Evolutionary conservation across 1,140 invertebrate genomes (phyloP).

Genomic region (Apis cerana): DNA sequence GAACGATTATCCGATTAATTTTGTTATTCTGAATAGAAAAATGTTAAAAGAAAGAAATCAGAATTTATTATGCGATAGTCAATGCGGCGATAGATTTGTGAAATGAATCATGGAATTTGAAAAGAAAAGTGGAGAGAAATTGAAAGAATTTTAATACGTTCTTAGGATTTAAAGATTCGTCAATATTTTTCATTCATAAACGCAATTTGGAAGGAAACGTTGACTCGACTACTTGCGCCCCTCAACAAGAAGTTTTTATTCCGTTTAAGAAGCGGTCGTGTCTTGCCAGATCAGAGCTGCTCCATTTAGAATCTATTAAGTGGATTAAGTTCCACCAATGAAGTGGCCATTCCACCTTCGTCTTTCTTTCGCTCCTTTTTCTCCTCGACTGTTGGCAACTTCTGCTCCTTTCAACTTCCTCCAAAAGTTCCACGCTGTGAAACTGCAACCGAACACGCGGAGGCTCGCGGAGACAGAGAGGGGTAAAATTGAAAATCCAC

Average conservation of each 20-base stretch:
- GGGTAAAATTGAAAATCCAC: slow-evolving; percentile 62
- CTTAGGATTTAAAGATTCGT: not conserved
- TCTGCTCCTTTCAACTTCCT: slow-evolving; percentile 63
- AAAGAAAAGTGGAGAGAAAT: not conserved
- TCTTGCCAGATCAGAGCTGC: slow-evolving; percentile 66
- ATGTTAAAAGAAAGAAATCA: too few relatives aligned
- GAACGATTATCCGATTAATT: too few relatives aligned
- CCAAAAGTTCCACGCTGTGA: slow-evolving; percentile 56
- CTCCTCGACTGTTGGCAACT: slow-evolving; percentile 59
- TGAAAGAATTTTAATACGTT: not conserved
- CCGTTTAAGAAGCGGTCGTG: slow-evolving; percentile 59
- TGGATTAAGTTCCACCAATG: slow-evolving; percentile 72
- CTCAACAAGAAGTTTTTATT: slow-evolving; percentile 60
- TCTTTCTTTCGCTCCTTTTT: slow-evolving; percentile 55
- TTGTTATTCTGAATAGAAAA: too few relatives aligned
- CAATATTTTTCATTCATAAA: slow-evolving; percentile 12
- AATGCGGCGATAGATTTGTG: too few relatives aligned
- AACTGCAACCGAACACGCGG: slow-evolving; percentile 38
- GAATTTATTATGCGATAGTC: too few relatives aligned
- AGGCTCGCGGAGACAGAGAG: not conserved
- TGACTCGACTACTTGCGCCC: not conserved
- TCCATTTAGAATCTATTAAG: slow-evolving; percentile 74
- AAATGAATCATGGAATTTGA: too few relatives aligned
- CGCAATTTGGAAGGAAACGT: not conserved
- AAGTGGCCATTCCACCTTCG: slow-evolving; percentile 57